Base-by-base conservation (phyloP, 2,888 invertebrate species). In the Drosophila borealis region DNA sequence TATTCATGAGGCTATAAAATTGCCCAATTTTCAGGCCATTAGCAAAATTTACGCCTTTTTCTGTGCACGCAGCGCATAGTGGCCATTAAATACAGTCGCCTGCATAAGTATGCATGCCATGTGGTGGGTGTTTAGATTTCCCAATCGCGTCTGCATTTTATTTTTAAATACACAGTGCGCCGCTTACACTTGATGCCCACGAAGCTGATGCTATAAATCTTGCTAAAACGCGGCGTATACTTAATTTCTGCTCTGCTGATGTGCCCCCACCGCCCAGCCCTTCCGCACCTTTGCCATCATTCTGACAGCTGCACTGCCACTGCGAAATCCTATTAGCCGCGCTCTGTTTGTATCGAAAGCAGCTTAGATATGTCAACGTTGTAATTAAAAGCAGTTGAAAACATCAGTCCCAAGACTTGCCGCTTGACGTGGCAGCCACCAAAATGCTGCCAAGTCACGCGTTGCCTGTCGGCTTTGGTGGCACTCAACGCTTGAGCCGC, bases 1-100 rank as follows among this genome's bases (percentile, higher is more conserved):
- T 91, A 91, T 91, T 91, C 91, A 91, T 91, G 89, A 91, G 90
- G 91, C 91, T 90, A 91, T 91, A 91, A 91, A 91, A 91, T 91
- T 91, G 90, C 90, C 91, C 91, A 91, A 91, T 91, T 91, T 91
- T 91, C 90, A 90, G 91, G 88, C 90, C 90, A 91, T 91, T 91
- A 91, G 90, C 90, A 91, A 91, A 91, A 91, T 91, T 91, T 91
- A 91, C 91, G 90, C 90, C 91, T 90, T 91, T 90, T 90, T 90
- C 74, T 80, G 74, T 78, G 80, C 77, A 80, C 74, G 74, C 87
- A 86, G 83, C 83, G 72, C 87, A 81, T 86, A 84, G 83, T 84
- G 83, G 79, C 83, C 87, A 84, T 84, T 84, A 84, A 84, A 83
- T 74, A 83, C 86, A 83, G 82, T 82, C 86, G 83, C 86, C 74